These are phyloP conservation scores for Spodoptera picta DNA, from an alignment of 2,888 invertebrate genomes.

Conservation along the genomic window DNA sequence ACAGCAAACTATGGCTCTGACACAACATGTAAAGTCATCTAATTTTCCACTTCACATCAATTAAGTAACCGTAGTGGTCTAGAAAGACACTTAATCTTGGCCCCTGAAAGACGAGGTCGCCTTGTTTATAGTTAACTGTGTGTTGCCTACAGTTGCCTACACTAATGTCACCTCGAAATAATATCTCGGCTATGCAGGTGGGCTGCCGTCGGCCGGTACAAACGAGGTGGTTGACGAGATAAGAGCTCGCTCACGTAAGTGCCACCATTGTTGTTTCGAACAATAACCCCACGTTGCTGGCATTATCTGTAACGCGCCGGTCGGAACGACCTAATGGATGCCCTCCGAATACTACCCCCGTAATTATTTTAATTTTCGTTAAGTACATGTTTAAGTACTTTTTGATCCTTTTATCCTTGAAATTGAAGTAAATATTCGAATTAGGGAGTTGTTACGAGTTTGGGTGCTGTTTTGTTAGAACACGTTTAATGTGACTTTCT, in stretches of 20 bases:
- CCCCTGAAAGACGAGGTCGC: constrained; percentile 42
- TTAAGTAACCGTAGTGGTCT: constrained; percentile 38
- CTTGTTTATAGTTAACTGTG: constrained; percentile 55
- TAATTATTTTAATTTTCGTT: constrained; percentile 81
- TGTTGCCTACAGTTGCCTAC: constrained; percentile 43
- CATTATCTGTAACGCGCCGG: constrained; percentile 75
- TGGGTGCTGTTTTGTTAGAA: constrained; percentile 55
- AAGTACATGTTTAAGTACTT: constrained; percentile 73
- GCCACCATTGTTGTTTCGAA: constrained; percentile 77
- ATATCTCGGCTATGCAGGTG: constrained; percentile 75
- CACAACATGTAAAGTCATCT: constrained; percentile 26
- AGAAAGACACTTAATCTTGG: constrained; percentile 49
- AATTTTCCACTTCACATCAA: constrained; percentile 33
- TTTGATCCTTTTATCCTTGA: constrained; percentile 71
- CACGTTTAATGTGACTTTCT: constrained; percentile 35
- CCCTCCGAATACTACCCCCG: constrained; percentile 70
- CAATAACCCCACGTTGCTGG: constrained; percentile 76
- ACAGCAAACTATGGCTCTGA: constrained; percentile 12
- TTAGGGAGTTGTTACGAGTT: constrained; percentile 64
- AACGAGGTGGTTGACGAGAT: constrained; percentile 81
- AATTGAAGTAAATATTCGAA: constrained; percentile 65
- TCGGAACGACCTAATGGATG: constrained; percentile 76
- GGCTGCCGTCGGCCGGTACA: constrained; percentile 69
- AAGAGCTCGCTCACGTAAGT: constrained; percentile 75
- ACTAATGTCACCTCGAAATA: constrained; percentile 60